Conservation (phyloP, 2,888 invertebrate genomes). For the Leptopterna dolabrata region DNA sequence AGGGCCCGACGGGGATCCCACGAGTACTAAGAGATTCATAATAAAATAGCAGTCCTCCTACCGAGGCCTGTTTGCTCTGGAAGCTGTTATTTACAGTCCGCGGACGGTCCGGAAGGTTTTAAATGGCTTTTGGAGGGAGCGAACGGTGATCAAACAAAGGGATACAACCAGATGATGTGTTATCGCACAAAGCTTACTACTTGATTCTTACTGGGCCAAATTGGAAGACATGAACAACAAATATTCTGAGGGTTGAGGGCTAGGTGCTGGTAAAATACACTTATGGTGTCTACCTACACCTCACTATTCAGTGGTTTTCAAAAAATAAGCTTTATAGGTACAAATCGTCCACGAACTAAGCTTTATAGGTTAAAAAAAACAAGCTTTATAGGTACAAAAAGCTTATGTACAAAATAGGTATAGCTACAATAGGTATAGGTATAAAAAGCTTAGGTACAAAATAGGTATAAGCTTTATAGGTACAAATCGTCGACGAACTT, state of each 20-base stretch:
- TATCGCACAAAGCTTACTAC: neutral
- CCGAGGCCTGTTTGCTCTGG: neutral
- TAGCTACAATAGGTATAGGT: no score
- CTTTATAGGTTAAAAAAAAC: no score
- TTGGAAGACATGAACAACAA: no score
- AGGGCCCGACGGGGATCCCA: neutral
- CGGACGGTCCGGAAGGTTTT: neutral
- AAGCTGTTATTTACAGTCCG: neutral
- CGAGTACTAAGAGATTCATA: constrained; percentile 15
- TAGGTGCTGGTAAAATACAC: no score
- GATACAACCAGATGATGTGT: neutral
- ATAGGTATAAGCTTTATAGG: no score
- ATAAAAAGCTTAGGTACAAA: no score
- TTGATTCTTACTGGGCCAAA: neutral
- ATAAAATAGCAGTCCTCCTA: neutral
- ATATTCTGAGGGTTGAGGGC: no score
- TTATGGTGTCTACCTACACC: no score
- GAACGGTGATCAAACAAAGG: neutral
- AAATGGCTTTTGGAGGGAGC: neutral
- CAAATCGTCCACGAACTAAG: neutral
- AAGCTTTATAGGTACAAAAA: no score
- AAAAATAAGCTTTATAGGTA: no score
- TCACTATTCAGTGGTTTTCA: no score
- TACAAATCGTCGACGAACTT: neutral
- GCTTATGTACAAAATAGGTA: no score